Conservation (phyloP, 30 jellyfish, hydroid and myxozoan genomes). For the Hydractinia symbiolongicarpus region DNA sequence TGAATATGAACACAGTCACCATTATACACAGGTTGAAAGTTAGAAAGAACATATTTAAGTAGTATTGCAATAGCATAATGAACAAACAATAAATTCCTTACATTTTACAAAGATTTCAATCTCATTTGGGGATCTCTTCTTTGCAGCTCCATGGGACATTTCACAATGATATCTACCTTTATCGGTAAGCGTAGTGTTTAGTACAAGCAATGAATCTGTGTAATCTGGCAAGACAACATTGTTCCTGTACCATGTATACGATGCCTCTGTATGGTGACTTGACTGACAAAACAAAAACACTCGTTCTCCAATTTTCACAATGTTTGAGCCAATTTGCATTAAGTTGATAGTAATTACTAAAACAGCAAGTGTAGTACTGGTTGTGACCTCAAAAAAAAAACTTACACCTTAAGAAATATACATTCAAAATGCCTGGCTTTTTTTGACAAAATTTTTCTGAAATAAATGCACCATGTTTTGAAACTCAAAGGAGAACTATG, state of each 20-base stretch:
- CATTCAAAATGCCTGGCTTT: too few species aligned
- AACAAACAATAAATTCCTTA: neutral
- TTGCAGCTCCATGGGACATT: neutral
- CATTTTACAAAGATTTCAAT: slow-evolving; percentile 8
- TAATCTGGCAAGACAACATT: neutral
- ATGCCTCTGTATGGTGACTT: slow-evolving; percentile 1
- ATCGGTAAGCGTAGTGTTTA: neutral
- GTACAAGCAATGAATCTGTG: slow-evolving; percentile 3
- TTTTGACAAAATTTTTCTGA: too few species aligned
- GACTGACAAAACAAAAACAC: slow-evolving; percentile 27
- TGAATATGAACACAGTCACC: too few species aligned
- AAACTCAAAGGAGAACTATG: neutral
- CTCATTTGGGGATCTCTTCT: neutral
- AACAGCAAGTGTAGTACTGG: neutral
- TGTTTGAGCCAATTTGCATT: neutral
- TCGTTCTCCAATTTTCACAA: slow-evolving; percentile 20
- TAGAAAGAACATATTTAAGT: too few species aligned
- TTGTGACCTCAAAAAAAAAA: neutral
- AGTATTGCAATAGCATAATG: too few species aligned
- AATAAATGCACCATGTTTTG: too few species aligned
- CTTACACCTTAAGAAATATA: too few species aligned
- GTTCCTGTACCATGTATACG: slow-evolving; percentile 18
- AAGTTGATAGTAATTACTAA: neutral
- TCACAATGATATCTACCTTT: slow-evolving; percentile 31
- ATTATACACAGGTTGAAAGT: too few species aligned